Evolutionary conservation across 2,888 invertebrate species (phyloP).

Genomic region (Chymomyza caudatula): DNA sequence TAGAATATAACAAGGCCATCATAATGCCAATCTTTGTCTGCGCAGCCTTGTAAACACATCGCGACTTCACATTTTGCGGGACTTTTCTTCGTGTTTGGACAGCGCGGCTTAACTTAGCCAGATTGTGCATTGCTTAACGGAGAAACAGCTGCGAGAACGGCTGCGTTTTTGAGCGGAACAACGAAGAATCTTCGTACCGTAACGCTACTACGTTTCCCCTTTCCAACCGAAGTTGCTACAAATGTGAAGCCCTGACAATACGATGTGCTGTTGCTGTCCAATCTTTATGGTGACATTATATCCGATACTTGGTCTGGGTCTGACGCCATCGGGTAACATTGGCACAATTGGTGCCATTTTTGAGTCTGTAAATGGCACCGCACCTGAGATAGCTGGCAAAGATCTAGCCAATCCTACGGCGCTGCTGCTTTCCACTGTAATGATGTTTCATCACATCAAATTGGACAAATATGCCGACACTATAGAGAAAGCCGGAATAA

Average conservation of each 20-base stretch:
- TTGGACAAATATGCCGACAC: constrained; percentile 85
- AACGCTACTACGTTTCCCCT: too few species aligned
- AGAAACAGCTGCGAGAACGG: too few species aligned
- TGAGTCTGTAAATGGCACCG: constrained; percentile 98
- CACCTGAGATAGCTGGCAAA: constrained; percentile 97
- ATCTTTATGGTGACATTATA: constrained; percentile 98
- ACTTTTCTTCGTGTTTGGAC: too few species aligned
- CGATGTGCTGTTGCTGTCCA: constrained; percentile 98
- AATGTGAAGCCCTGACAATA: too few species aligned
- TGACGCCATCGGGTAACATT: constrained; percentile 98
- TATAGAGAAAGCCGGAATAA: constrained; percentile 89
- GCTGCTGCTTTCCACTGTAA: constrained; percentile 94
- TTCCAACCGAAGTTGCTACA: too few species aligned
- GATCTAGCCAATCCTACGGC: constrained; percentile 99
- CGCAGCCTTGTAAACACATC: too few species aligned
- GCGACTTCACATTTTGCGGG: too few species aligned
- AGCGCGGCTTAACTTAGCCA: too few species aligned
- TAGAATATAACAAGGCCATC: neutral
- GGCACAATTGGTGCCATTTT: constrained; percentile 97
- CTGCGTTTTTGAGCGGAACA: too few species aligned
- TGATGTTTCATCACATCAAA: constrained; percentile 97
- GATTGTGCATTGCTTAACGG: too few species aligned
- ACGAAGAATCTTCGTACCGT: too few species aligned
- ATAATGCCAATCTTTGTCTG: too few species aligned
- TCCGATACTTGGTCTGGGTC: constrained; percentile 98